Percentiles rank a stretch among this genome's conserved stretches.
Evolutionary conservation across 2,888 invertebrate species (phyloP).

Genomic region (Cremastinae sp.): DNA sequence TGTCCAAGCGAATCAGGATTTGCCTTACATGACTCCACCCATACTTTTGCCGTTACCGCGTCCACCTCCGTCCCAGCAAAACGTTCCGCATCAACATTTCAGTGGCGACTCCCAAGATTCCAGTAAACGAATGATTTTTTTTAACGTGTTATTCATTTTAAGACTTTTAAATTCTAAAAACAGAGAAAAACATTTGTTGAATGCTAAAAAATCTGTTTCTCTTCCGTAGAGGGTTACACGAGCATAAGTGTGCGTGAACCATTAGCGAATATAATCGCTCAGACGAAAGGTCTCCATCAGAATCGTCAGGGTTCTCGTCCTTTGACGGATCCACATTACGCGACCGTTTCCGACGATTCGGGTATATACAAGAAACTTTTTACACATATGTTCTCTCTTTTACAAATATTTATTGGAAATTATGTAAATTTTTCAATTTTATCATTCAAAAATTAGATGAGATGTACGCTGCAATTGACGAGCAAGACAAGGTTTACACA

Average conservation of each 20-base stretch:
- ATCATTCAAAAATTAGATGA: slow-evolving; percentile 84
- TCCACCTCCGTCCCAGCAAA: slow-evolving; percentile 72
- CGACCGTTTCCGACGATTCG: slow-evolving; percentile 95
- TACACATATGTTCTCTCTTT: background rate
- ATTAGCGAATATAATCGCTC: slow-evolving; percentile 88
- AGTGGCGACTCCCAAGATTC: slow-evolving; percentile 96
- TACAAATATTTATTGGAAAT: background rate
- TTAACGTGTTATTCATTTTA: no score
- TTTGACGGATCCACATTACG: slow-evolving; percentile 87
- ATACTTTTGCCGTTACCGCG: slow-evolving; percentile 80
- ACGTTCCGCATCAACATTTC: slow-evolving; percentile 85
- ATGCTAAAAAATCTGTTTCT: no score
- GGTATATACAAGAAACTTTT: slow-evolving; percentile 83
- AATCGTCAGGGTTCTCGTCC: slow-evolving; percentile 72
- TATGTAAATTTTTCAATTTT: background rate
- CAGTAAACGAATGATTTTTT: slow-evolving; percentile 81
- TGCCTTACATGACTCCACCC: slow-evolving; percentile 94
- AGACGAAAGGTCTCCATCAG: slow-evolving; percentile 81
- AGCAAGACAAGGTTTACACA: slow-evolving; percentile 85
- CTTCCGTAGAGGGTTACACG: slow-evolving; percentile 90
- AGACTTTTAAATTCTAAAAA: no score
- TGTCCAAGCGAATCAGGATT: slow-evolving; percentile 92
- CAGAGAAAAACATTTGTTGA: background rate
- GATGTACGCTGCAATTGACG: slow-evolving; percentile 95
- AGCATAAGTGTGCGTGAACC: slow-evolving; percentile 95